Evolutionary conservation across 2,113 vertebrate species (phyloP).

Genomic region (Micronisus gabar): DNA sequence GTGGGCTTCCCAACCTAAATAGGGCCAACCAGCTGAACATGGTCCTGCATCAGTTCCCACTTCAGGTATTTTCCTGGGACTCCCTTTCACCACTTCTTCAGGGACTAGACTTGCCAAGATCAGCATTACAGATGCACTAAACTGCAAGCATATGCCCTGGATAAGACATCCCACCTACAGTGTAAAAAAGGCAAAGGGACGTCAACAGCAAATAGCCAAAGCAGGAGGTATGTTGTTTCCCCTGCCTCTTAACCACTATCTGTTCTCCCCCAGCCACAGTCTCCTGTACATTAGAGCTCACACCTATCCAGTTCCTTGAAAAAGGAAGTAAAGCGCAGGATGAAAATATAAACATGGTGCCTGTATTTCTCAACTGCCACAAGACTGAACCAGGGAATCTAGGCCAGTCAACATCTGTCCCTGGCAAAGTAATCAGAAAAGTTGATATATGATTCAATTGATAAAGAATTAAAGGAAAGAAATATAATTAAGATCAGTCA

Average conservation of each 20-base stretch:
- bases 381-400: not conserved
- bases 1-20: not conserved
- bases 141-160: not conserved
- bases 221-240: too few relatives aligned
- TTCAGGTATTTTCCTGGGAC: not conserved
- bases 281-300: not conserved
- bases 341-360: not conserved
- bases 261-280: not conserved
- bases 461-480: constrained; percentile 36
- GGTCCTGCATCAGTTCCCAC: not conserved
- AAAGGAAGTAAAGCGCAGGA: not conserved
- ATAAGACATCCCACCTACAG: not conserved
- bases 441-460: not conserved
- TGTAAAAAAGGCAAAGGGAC: not conserved
- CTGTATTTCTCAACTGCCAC: not conserved
- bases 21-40: not conserved
- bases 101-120: not conserved
- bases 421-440: not conserved
- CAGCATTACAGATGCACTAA: not conserved
- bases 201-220: not conserved
- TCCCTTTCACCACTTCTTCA: not conserved
- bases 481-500: constrained; percentile 58
- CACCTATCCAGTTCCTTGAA: fast-evolving
- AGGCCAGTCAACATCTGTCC: constrained; percentile 24
- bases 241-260: not conserved